These are phyloP conservation scores for Poicephalus meyeri DNA, from an alignment of 2,113 vertebrate species.

Conservation along the genomic window DNA sequence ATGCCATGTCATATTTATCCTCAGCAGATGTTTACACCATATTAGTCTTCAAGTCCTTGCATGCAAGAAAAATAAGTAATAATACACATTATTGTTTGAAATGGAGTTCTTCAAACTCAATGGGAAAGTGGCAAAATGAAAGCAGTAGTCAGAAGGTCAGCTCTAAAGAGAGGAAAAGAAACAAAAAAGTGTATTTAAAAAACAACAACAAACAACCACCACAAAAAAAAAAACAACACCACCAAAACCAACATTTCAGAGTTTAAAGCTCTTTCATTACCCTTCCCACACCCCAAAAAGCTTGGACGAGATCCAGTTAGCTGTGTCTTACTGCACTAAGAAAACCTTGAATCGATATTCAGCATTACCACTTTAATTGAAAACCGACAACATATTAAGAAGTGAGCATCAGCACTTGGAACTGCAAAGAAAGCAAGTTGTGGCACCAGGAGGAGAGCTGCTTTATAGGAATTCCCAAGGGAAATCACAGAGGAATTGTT, in stretches of 20 bases:
- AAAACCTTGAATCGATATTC: conserved; percentile 58
- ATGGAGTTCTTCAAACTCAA: background rate
- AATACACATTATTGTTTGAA: background rate
- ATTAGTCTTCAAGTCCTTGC: background rate
- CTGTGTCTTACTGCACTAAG: background rate
- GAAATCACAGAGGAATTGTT: conserved; percentile 45
- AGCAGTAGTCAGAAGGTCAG: background rate
- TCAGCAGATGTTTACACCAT: background rate
- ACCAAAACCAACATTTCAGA: background rate
- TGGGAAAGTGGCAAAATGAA: background rate
- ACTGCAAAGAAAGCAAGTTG: conserved; percentile 4
- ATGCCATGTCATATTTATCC: background rate
- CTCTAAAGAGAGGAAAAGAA: background rate
- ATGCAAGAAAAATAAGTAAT: background rate
- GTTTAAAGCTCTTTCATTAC: background rate
- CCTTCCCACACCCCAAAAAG: background rate
- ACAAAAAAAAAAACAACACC: background rate
- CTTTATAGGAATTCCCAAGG: background rate
- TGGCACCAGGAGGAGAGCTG: background rate
- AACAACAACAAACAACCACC: background rate
- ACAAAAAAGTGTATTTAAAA: background rate
- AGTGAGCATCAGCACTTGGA: background rate
- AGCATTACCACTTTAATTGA: conserved; percentile 46
- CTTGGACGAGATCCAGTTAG: background rate
- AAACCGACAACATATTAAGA: conserved; percentile 18